Evolutionary conservation across 2,888 invertebrate genomes (phyloP).

Genomic region (Spilosoma lubricipeda): DNA sequence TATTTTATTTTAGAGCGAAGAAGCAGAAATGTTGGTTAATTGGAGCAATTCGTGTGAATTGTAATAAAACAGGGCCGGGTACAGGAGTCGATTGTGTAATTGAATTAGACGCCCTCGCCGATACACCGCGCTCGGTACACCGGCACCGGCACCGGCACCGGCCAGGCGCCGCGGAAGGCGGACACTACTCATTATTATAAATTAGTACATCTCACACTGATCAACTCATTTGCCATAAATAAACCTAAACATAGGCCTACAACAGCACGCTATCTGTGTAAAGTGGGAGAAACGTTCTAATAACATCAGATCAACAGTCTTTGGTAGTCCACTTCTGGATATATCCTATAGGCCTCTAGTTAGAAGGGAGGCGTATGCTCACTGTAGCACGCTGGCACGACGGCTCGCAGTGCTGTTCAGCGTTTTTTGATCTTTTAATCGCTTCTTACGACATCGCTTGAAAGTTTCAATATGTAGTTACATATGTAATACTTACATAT

Average conservation of each 20-base stretch:
- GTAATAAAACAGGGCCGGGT: constrained; percentile 13
- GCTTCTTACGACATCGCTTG: too few relatives aligned
- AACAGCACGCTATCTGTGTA: neutral
- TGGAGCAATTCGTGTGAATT: neutral
- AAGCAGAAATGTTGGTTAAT: constrained; percentile 3
- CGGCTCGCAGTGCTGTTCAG: too few relatives aligned
- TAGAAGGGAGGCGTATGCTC: too few relatives aligned
- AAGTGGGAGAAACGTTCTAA: too few relatives aligned
- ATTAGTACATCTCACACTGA: neutral
- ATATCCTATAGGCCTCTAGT: too few relatives aligned
- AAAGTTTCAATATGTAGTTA: too few relatives aligned
- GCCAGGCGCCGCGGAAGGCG: constrained; percentile 13
- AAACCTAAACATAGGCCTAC: neutral
- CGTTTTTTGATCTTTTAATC: too few relatives aligned
- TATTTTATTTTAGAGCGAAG: neutral
- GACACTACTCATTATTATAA: neutral
- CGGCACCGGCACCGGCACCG: neutral
- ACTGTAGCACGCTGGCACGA: too few relatives aligned
- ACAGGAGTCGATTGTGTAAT: constrained; percentile 13
- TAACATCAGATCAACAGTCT: too few relatives aligned
- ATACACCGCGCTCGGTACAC: neutral
- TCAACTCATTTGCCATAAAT: neutral
- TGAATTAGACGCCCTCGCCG: constrained; percentile 12
- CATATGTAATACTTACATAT: too few relatives aligned
- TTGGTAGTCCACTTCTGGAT: too few relatives aligned